Evolutionary conservation across 2,888 invertebrate species (phyloP).

Genomic region (Euzophera pinguis): DNA sequence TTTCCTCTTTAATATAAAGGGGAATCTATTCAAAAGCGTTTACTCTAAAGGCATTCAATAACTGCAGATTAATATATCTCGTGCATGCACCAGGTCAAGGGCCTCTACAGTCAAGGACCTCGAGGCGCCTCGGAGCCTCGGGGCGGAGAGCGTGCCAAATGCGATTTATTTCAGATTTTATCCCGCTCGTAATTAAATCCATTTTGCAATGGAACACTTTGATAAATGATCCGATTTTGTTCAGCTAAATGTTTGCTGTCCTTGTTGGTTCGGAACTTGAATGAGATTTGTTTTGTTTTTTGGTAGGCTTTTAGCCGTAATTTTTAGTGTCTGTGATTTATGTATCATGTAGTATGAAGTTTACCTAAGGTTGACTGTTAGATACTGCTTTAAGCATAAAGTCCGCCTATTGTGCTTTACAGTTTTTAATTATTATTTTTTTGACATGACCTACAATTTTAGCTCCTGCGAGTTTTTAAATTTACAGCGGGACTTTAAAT

Average conservation of each 20-base stretch:
- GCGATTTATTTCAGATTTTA: conserved; percentile 18
- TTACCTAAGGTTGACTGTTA: too few relatives aligned
- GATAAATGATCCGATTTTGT: conserved; percentile 1
- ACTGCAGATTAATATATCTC: conserved; percentile 28
- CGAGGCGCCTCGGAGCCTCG: conserved; percentile 10
- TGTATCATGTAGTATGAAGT: too few relatives aligned
- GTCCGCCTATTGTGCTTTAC: too few relatives aligned
- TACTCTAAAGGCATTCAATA: conserved; percentile 21
- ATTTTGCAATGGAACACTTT: conserved; percentile 5
- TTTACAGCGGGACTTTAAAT: too few relatives aligned
- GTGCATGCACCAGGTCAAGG: conserved; percentile 27
- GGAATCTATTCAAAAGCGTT: conserved; percentile 15
- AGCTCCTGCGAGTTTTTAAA: too few relatives aligned
- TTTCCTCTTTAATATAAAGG: not conserved
- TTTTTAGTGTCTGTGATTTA: too few relatives aligned
- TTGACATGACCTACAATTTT: too few relatives aligned
- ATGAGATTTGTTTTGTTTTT: not conserved
- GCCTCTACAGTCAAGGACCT: conserved; percentile 30
- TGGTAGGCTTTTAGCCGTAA: too few relatives aligned
- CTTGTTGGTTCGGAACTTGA: not conserved
- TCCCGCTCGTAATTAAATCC: not conserved
- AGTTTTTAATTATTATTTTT: too few relatives aligned
- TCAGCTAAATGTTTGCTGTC: conserved; percentile 3
- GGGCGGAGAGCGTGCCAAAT: conserved; percentile 9
- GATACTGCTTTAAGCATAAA: too few relatives aligned